Base-by-base conservation (phyloP, 1,140 invertebrate genomes). In the Drosophila baimaii region DNA sequence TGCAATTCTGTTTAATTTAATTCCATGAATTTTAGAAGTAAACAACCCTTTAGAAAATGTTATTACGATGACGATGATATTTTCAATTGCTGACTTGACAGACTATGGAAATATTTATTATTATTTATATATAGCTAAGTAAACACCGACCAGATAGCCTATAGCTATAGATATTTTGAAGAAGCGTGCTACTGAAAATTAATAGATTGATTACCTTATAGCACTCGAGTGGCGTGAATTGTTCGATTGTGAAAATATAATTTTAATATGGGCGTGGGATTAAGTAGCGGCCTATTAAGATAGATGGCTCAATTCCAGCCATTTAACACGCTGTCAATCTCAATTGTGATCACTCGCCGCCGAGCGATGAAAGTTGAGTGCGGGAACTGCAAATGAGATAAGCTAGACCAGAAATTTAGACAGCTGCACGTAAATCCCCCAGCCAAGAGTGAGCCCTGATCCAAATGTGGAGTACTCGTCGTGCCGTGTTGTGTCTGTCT, bases 281-380 rank as follows among this genome's bases (percentile, higher is more conserved):
- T 52, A 33, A 52, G 31, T 23, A 35, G 13, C 31, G 8, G 13
- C 51, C 51, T 39, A 62, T 62, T 64, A 61, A 47, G 41, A 58
- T 13, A 39, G 21, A 39, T 47, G 21, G n/a, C 15, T 71, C 12
- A 71, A 71, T 71, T 58, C 39, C 13, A 71, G 13, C 29, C 65
- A 49, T 71, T 72, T 58, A 71, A 35, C n/a, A 27, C 29, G 4
- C 52, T 46, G 69, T 72, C 69, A 58, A 72, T 72, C 69, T 58
- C 54, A 72, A 72, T 72, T 72, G 66, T 46, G 69, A 33, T 58
- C 27, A 57, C 29, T 27, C 9, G 61, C 19, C 19, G 15, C 13
- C 46, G 33, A 15, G 68, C n/a, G 33, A 39, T 70, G 68, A 70
- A 71, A 71, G 21, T 49, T 37, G 9, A 72, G 17, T 23, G 19